Conservation (phyloP, 2,797 vertebrate species). For the Emydoidea blandingii region DNA sequence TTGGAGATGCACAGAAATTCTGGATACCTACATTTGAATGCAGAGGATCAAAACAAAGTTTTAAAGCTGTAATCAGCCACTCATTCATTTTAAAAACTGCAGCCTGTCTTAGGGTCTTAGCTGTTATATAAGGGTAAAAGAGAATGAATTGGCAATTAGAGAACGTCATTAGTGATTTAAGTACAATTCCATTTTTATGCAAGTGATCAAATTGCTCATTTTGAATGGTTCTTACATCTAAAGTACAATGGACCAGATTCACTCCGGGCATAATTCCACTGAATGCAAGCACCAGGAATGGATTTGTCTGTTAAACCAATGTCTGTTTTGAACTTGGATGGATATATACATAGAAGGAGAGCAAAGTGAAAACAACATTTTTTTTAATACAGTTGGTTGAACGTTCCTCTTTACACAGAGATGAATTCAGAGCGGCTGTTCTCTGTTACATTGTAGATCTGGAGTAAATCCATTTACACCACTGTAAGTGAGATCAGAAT, state of each 20-base stretch:
- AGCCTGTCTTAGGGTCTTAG: not conserved
- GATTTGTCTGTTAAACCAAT: not conserved
- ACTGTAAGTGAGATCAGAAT: not conserved
- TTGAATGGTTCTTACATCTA: not conserved
- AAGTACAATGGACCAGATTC: not conserved
- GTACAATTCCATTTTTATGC: not conserved
- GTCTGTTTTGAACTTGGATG: not conserved
- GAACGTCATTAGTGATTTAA: not conserved
- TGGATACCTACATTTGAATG: not conserved
- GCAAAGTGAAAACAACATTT: not conserved
- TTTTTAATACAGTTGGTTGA: not conserved
- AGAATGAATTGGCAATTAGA: not conserved
- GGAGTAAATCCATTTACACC: not conserved
- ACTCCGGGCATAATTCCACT: not conserved
- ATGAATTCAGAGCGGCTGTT: rapidly evolving
- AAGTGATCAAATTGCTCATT: not conserved
- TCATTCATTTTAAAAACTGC: not conserved
- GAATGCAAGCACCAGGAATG: not conserved
- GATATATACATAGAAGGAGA: rapidly evolving
- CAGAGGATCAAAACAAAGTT: not conserved
- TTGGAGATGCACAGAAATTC: not conserved
- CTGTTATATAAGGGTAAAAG: not conserved
- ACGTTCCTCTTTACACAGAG: not conserved
- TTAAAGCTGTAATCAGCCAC: not conserved
- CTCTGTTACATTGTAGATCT: not conserved